Percentiles rank a stretch among this genome's conserved stretches.
phyloP scores from a whole-genome alignment of 30 jellyfish, hydroid and myxozoan genomes.

The Haliclystus octoradiatus region DNA sequence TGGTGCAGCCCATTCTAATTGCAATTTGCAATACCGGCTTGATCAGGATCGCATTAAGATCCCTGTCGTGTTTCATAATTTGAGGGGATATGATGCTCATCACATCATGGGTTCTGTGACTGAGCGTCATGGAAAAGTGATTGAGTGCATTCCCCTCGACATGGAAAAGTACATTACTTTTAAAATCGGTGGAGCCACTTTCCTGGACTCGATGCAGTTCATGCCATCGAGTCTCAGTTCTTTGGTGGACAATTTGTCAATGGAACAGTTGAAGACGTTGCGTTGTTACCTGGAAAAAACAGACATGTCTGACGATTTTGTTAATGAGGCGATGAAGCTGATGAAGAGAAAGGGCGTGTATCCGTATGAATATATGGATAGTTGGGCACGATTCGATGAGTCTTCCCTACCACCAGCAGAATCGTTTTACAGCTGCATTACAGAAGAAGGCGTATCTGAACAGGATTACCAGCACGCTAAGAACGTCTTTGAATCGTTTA shows the following conservation, averaged over 20 bases:
- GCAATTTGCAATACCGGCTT: conserved; percentile 18
- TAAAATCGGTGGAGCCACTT: background rate
- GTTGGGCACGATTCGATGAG: background rate
- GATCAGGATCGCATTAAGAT: conserved; percentile 13
- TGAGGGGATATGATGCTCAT: conserved; percentile 43
- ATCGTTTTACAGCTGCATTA: background rate
- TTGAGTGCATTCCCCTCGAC: conserved; percentile 20
- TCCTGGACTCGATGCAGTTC: conserved; percentile 17
- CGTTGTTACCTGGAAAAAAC: background rate
- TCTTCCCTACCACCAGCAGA: background rate
- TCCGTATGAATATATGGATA: conserved; percentile 21
- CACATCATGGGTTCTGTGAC: conserved; percentile 1
- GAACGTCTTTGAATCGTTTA: background rate
- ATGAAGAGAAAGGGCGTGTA: conserved; percentile 8
- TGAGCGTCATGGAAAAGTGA: background rate
- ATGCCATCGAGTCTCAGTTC: conserved; percentile 16
- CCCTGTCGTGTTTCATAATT: conserved; percentile 25
- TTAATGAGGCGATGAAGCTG: too few species aligned
- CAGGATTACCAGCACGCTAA: conserved; percentile 14
- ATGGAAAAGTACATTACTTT: conserved; percentile 20
- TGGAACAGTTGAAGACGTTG: background rate
- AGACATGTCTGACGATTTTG: too few species aligned
- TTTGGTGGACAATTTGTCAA: background rate
- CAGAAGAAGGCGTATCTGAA: background rate
- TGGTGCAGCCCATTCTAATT: conserved; percentile 43